Base-by-base conservation (phyloP, 2,113 vertebrate genomes). In the Baryphthengus martii region DNA sequence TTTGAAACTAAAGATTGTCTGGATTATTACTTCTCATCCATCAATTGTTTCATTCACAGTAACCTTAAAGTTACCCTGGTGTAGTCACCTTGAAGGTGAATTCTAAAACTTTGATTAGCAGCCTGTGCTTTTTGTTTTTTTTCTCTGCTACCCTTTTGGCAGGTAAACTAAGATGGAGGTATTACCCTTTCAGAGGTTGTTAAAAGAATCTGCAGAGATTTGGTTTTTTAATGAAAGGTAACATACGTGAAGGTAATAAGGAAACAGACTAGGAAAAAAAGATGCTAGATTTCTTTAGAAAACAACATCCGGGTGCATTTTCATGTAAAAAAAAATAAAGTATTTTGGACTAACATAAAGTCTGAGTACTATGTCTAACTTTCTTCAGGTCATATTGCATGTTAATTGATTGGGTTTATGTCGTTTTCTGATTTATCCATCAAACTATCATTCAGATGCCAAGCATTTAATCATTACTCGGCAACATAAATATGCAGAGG, bases 31-130 rank as follows among this genome's bases (percentile, higher is more conserved):
- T 86, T 89, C 67, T 93, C 85, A 97, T 97, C 62, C 83, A 96
- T 97, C 97, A 97, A 10, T 40, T 47, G 67, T 91, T 97, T 81
- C 65, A 80, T 89, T 97, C 7, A 28, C 59, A 40, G 74, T 96
- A 92, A 97, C 95, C 96, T 98, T 96, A 97, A 95, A 97, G 42
- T 92, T 97, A 90, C 40, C 95, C 70, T 3, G 7, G 66, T 11
- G 1, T 29, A 77, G 79, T 90, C 80, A 97, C 92, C 83, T 97
- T 97, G 94, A 97, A 96, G 85, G 49, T 37, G 26, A 94, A 89
- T 83, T 95, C 50, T 76, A 71, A 96, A 92, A 95, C 62, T 96
- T 68, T 85, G 77, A 91, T 91, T 96, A 93, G 84, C 33, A 93
- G 75, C 15, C 47, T 76, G 28, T 79, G 74, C 10, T 62, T 37